Percentiles rank a stretch among this genome's conserved stretches.
These are phyloP conservation scores for Ochotona princeps DNA, from an alignment of 2,113 vertebrate species.

Conservation along the genomic window DNA sequence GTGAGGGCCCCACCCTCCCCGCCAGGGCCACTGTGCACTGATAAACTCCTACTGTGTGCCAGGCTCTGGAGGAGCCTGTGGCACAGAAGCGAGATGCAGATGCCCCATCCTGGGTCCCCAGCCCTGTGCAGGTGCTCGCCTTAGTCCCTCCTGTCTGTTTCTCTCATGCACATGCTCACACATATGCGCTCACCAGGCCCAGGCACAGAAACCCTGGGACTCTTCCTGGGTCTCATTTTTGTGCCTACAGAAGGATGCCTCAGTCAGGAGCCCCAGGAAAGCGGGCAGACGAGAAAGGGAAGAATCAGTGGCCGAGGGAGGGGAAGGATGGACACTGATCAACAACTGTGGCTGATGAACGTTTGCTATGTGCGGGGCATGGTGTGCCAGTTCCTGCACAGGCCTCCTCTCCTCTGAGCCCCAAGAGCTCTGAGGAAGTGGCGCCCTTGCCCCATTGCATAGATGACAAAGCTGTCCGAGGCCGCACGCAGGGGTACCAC, in stretches of 20 bases:
- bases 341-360: accelerated
- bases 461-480: neutral
- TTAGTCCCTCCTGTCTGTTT: accelerated
- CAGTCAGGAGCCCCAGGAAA: accelerated
- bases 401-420: neutral
- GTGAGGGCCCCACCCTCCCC: too few relatives aligned
- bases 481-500: neutral
- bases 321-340: neutral
- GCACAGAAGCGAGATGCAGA: neutral
- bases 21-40: accelerated
- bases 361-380: neutral
- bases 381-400: neutral
- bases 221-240: neutral
- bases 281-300: neutral
- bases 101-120: accelerated
- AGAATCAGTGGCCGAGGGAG: accelerated
- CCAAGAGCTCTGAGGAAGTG: accelerated
- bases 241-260: neutral
- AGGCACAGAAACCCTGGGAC: too few relatives aligned
- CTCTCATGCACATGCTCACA: too few relatives aligned
- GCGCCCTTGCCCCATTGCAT: neutral
- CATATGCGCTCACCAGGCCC: accelerated
- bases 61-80: neutral
- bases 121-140: accelerated
- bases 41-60: neutral